Evolutionary conservation across 2,113 vertebrate species (phyloP), one percentile per base, ranked within the genome.

Genomic region (Australoheros scitulus): DNA sequence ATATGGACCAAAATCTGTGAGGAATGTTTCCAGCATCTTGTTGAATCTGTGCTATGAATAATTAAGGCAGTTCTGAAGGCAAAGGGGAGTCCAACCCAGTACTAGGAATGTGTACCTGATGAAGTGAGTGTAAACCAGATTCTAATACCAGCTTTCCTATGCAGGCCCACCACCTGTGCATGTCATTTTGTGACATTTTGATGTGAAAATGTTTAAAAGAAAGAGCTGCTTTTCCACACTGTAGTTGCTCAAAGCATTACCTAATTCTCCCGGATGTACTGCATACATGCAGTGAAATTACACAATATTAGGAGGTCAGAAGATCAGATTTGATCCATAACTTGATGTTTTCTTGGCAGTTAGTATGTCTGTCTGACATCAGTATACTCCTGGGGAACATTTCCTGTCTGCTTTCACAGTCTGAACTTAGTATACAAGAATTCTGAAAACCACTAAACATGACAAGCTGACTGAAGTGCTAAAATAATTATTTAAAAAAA

Each of bases 401-500:
- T 20, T 82, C 18, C 22, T 57, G 41, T 60, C 26, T 77, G 61
- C 17, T 57, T 75, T 24, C 11, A 41, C 17, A 32, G 8, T 72
- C 63, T 58, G 26, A 55, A 32, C 80, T 57, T 32, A 41, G 36
- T n/a, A 34, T 32, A 47, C 47, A 89, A 11, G 10, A 79, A 56
- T 68, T 77, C 52, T 79, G 61, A 65, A 79, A 81, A 79, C 75
- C 77, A 56, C 60, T n/a, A 38, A 77, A 50, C 10, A 3, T 64
- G 63, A 52, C 61, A 72, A 38, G 14, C 34, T 65, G 76, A 84
- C 26, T 86, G 83, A 87, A 74, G 81, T 41, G 50, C 61, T 85
- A 9, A 65, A 82, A 90, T 41, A 36, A 57, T 81, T 29, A 4
- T 29, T 36, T 60, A 76, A 77, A 87, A 87, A 84, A 87, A 61